These are phyloP conservation scores for Microctonus brassicae DNA, from an alignment of 2,888 invertebrate genomes.

Conservation along the genomic window DNA sequence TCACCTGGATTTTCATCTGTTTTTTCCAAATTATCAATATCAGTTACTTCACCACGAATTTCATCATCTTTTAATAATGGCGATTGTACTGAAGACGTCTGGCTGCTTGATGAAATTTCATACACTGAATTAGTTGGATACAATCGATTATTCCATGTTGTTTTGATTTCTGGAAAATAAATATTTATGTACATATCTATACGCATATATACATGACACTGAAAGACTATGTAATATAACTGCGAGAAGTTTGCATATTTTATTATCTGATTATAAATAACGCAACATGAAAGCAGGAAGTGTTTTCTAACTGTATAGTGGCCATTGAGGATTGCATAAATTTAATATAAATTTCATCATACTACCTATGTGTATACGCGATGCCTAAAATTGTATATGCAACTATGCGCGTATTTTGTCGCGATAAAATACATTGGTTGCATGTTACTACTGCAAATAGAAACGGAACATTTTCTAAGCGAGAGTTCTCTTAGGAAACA, in stretches of 20 bases:
- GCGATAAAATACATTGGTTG: constrained; percentile 6
- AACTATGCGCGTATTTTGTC: background rate
- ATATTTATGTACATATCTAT: background rate
- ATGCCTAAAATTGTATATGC: background rate
- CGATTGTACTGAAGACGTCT: constrained; percentile 38
- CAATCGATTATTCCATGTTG: constrained; percentile 55
- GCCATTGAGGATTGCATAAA: constrained; percentile 25
- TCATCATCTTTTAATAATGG: constrained; percentile 49
- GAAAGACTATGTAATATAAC: background rate
- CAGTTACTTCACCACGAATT: constrained; percentile 4
- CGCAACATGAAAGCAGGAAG: constrained; percentile 40
- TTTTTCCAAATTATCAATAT: constrained; percentile 26
- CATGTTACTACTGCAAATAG: constrained; percentile 29
- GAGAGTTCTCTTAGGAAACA: constrained; percentile 46
- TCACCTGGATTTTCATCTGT: constrained; percentile 45
- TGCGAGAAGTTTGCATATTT: background rate
- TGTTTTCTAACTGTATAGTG: constrained; percentile 40
- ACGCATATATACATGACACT: background rate
- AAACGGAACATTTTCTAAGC: constrained; percentile 20
- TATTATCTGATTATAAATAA: constrained; percentile 20
- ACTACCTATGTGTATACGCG: background rate
- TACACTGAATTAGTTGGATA: constrained; percentile 61
- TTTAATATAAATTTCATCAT: background rate
- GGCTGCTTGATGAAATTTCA: constrained; percentile 48
- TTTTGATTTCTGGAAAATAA: constrained; percentile 45